Conservation (phyloP, 1,140 invertebrate species). For the Chironomus striatipennis region DNA sequence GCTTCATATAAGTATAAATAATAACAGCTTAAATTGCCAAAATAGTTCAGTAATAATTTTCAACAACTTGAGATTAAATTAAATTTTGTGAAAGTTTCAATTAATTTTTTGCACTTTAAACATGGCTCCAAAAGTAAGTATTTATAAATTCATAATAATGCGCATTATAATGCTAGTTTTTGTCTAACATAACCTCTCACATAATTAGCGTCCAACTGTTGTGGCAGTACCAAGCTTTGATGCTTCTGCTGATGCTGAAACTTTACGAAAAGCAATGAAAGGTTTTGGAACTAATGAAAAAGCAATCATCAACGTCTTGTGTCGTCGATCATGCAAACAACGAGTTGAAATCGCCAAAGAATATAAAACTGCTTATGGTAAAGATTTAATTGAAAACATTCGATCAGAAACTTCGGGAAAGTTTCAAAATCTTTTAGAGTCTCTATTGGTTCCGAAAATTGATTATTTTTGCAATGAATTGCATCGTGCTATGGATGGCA, state of each 20-base stretch:
- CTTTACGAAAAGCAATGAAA: slow-evolving; percentile 69
- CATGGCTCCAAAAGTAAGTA: not conserved
- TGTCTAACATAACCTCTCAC: not conserved
- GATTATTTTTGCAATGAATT: slow-evolving; percentile 82
- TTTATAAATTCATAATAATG: not conserved
- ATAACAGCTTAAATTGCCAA: too few relatives aligned
- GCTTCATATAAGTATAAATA: too few relatives aligned
- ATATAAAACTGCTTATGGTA: slow-evolving; percentile 50
- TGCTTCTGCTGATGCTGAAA: slow-evolving; percentile 65
- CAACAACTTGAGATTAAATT: too few relatives aligned
- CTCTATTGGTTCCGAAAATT: slow-evolving; percentile 77
- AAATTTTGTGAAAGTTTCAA: too few relatives aligned
- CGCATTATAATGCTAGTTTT: not conserved
- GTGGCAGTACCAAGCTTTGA: slow-evolving; percentile 51
- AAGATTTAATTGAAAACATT: slow-evolving; percentile 84
- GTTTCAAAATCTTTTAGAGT: slow-evolving; percentile 79
- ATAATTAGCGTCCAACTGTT: slow-evolving; percentile 46
- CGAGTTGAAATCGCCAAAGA: slow-evolving; percentile 53
- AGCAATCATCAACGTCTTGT: slow-evolving; percentile 60
- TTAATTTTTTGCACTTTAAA: too few relatives aligned
- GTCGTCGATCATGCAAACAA: slow-evolving; percentile 56
- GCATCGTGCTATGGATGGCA: too few relatives aligned
- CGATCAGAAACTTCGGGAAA: slow-evolving; percentile 86
- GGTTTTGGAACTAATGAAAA: slow-evolving; percentile 56
- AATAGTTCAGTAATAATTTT: too few relatives aligned